phyloP scores from a whole-genome alignment of 92 coral and sea anemone genomes.

The Virgularia gustaviana region DNA sequence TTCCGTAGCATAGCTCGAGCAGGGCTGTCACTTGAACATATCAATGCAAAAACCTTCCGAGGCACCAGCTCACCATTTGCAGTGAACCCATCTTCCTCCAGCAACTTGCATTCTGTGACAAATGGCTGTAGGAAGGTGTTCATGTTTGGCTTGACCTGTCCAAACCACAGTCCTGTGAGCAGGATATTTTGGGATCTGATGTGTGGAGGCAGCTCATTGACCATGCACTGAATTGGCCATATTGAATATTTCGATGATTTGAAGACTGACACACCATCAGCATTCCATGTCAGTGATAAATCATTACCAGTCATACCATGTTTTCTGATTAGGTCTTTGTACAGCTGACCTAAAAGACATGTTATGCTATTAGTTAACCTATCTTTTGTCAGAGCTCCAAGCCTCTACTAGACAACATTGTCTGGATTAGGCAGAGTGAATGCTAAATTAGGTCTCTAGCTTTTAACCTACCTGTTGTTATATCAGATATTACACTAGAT shows the following conservation, averaged over 20 bases:
- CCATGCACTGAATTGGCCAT: conserved; percentile 32
- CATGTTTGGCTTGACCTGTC: conserved; percentile 13
- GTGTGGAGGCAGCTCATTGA: conserved; percentile 28
- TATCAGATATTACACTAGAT: conserved; percentile 13
- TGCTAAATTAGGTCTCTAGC: no score
- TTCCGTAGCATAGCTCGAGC: conserved; percentile 27
- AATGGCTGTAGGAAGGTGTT: conserved; percentile 18
- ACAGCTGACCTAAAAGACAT: no score
- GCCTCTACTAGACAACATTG: no score
- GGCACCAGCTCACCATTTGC: not conserved
- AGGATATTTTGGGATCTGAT: conserved; percentile 15
- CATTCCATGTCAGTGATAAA: conserved; percentile 31
- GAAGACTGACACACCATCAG: conserved; percentile 27
- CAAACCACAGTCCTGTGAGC: conserved; percentile 36
- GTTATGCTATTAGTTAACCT: no score
- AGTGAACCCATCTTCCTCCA: conserved; percentile 15
- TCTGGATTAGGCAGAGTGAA: no score
- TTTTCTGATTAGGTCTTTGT: not conserved
- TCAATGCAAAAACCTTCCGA: conserved; percentile 10
- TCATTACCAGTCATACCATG: conserved; percentile 24
- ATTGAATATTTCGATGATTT: conserved; percentile 27
- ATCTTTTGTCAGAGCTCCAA: no score
- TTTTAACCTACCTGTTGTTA: conserved; percentile 27
- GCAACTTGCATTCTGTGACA: conserved; percentile 14
- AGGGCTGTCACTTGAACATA: conserved; percentile 26